phyloP scores from a whole-genome alignment of 30 jellyfish, hydroid and myxozoan species.

The Phacellophora camtschatica region DNA sequence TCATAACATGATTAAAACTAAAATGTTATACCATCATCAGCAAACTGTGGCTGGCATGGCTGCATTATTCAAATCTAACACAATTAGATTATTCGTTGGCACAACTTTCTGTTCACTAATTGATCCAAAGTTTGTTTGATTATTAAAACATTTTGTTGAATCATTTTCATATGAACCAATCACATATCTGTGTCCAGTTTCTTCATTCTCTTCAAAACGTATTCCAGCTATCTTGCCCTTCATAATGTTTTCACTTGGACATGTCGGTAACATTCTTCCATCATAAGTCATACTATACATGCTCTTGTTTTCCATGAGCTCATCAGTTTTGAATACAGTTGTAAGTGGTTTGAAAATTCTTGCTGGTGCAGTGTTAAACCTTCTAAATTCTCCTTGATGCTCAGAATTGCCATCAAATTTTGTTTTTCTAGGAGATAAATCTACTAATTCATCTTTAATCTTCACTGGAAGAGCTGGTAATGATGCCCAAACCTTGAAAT shows the following conservation, averaged over 20 bases:
- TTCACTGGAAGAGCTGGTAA: constrained; percentile 56
- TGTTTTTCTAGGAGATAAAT: constrained; percentile 18
- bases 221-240: constrained; percentile 42
- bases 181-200: constrained; percentile 73
- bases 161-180: background rate
- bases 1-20: too few relatives aligned
- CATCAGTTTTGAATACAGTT: constrained; percentile 46
- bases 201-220: constrained; percentile 49
- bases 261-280: constrained; percentile 22
- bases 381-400: constrained; percentile 37
- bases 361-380: constrained; percentile 67
- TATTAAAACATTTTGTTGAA: background rate
- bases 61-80: background rate
- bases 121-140: background rate
- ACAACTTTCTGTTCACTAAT: background rate
- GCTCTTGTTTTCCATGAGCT: constrained; percentile 17
- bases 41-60: too few relatives aligned
- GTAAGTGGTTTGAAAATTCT: constrained; percentile 46
- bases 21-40: too few relatives aligned
- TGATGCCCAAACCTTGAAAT: constrained; percentile 44
- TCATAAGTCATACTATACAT: constrained; percentile 11
- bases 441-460: constrained; percentile 38
- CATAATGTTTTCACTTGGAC: constrained; percentile 49
- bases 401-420: constrained; percentile 62
- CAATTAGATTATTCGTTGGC: background rate